These are phyloP conservation scores for Astreopora myriophthalma DNA, from an alignment of 64 coral and sea anemone species.

Conservation along the genomic window DNA sequence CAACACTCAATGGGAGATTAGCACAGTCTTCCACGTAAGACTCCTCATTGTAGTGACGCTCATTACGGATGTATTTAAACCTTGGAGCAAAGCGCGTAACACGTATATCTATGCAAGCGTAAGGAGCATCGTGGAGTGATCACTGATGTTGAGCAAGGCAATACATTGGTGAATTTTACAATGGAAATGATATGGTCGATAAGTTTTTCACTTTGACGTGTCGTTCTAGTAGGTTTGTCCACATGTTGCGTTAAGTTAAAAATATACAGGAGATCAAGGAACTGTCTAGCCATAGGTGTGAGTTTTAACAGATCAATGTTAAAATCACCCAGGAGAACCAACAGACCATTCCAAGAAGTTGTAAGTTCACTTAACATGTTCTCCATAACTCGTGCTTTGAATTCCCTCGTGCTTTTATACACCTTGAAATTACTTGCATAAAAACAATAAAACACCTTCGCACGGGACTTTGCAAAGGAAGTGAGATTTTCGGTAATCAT, in stretches of 20 bases:
- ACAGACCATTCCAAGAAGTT: neutral
- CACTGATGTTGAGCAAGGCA: too few species aligned
- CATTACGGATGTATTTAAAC: too few species aligned
- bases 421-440: too few species aligned
- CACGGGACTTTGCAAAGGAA: too few species aligned
- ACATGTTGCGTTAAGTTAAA: neutral
- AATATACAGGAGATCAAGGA: neutral
- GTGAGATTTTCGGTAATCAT: too few species aligned
- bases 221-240: neutral
- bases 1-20: neutral
- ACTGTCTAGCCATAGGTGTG: neutral
- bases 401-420: too few species aligned
- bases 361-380: neutral
- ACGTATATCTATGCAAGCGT: conserved; percentile 41
- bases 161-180: too few species aligned
- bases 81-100: too few species aligned
- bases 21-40: neutral
- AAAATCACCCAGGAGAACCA: neutral
- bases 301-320: neutral
- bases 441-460: too few species aligned
- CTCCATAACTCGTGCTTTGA: too few species aligned
- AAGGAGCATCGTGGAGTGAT: conserved; percentile 45
- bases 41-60: neutral
- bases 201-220: neutral
- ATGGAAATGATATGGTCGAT: neutral